phyloP scores from a whole-genome alignment of 2,888 invertebrate genomes.

The Pyralis farinalis region DNA sequence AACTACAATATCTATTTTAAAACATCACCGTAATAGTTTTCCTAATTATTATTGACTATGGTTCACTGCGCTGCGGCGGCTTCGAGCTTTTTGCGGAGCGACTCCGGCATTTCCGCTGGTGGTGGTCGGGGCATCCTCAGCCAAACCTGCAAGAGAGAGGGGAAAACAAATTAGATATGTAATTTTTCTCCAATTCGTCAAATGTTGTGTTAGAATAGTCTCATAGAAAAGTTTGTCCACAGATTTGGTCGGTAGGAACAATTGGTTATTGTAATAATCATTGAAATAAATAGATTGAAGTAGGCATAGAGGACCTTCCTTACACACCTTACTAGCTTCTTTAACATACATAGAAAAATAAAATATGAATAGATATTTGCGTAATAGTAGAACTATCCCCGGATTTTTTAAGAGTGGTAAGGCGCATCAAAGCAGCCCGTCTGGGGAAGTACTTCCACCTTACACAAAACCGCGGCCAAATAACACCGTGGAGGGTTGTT shows the following conservation, averaged over 20 bases:
- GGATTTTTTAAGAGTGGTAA: too few relatives aligned
- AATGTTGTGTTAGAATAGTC: too few relatives aligned
- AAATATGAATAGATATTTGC: too few relatives aligned
- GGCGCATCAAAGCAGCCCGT: too few relatives aligned
- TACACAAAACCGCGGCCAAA: too few relatives aligned
- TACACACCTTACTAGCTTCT: too few relatives aligned
- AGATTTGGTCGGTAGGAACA: slow-evolving; percentile 62
- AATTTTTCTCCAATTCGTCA: neutral
- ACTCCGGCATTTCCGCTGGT: slow-evolving; percentile 97
- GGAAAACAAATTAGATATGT: neutral
- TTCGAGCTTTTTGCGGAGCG: slow-evolving; percentile 87
- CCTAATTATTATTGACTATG: slow-evolving; percentile 12
- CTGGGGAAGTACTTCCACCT: too few relatives aligned
- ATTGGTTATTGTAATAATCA: slow-evolving; percentile 40
- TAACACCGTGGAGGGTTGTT: too few relatives aligned
- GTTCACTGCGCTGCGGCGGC: slow-evolving; percentile 60
- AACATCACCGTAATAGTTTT: slow-evolving; percentile 6
- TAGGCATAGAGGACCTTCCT: too few relatives aligned
- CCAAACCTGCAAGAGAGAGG: slow-evolving; percentile 76
- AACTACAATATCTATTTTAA: slow-evolving; percentile 1
- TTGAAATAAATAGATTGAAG: too few relatives aligned
- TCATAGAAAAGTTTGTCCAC: slow-evolving; percentile 50
- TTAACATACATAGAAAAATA: too few relatives aligned
- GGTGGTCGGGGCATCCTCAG: slow-evolving; percentile 96
- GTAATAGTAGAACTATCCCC: too few relatives aligned